Base-by-base conservation (phyloP, 2,888 invertebrate species). In the Eulithis prunata region DNA sequence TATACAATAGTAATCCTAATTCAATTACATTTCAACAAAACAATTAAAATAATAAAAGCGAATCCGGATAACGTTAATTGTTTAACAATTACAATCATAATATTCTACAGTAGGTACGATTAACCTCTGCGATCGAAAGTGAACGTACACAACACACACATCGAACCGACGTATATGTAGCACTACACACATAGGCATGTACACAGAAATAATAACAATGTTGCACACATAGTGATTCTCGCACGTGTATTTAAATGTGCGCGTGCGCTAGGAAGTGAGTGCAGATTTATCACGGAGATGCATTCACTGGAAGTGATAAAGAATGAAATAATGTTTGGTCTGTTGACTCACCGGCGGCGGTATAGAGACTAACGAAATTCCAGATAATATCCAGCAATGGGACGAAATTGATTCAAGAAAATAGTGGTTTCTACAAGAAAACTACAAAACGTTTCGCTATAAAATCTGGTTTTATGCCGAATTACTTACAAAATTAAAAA, bases 121-220 rank as follows among this genome's bases (percentile, higher is more conserved):
- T 74, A 77, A 73, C 77, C 70, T 70, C 61, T 79, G 78, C 73
- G 79, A 83, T 83, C 82, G 89, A 89, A 89, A 89, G 89, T 89
- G 88, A 89, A 87, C 82, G 89, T 80, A 41, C 56, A 60, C 77
- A 70, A 62, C 64, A 47, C 46, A 41, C 41, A 41, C 21, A 21
- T 21, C 21, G 21, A 21, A 21, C 1, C 21, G 1, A 21, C 21
- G 21, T 21, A 21, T 64, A 63, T 66, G 21, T 47, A 3, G 21
- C 49, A 21, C 11, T 21, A 21, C 21, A 49, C 8, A 21, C 21
- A 41, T 3, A 8, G 8, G 8, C 41, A 41, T 41, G 41, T 7
- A 41, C 8, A 41, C 41, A 41, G 8, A 5, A 41, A 11, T 41
- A 41, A 41, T 2, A 21, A 41, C 41, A 41, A n/a, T 41, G 41